Percentiles rank a stretch among this genome's conserved stretches.
Conservation (phyloP, 2,113 vertebrate species). For the Hyla sarda region DNA sequence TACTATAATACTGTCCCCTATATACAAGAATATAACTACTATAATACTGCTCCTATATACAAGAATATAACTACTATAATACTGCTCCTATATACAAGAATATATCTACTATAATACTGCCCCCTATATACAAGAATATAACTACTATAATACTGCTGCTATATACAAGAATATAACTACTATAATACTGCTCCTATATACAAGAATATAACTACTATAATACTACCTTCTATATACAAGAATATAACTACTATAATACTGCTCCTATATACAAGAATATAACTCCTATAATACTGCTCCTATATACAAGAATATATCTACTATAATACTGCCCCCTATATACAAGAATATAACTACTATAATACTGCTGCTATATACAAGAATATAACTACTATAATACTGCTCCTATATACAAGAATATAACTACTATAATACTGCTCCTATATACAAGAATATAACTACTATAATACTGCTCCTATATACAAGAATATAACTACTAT, state of each 20-base stretch:
- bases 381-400: conserved; percentile 16
- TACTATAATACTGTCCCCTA: neutral
- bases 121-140: too few relatives aligned
- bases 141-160: too few relatives aligned
- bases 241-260: too few relatives aligned
- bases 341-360: conserved; percentile 16
- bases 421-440: conserved; percentile 6
- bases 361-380: neutral
- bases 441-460: conserved; percentile 10
- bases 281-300: too few relatives aligned
- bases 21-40: conserved; percentile 6
- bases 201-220: too few relatives aligned
- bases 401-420: neutral
- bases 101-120: neutral
- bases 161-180: too few relatives aligned
- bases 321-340: neutral
- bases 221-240: too few relatives aligned
- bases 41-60: neutral
- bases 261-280: too few relatives aligned
- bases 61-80: conserved; percentile 3
- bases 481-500: conserved; percentile 1
- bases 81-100: neutral
- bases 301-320: too few relatives aligned
- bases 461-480: neutral
- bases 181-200: too few relatives aligned